Percentiles rank a stretch among this genome's conserved stretches.
Conservation (phyloP, 2,888 invertebrate genomes). For the Deilephila porcellus region DNA sequence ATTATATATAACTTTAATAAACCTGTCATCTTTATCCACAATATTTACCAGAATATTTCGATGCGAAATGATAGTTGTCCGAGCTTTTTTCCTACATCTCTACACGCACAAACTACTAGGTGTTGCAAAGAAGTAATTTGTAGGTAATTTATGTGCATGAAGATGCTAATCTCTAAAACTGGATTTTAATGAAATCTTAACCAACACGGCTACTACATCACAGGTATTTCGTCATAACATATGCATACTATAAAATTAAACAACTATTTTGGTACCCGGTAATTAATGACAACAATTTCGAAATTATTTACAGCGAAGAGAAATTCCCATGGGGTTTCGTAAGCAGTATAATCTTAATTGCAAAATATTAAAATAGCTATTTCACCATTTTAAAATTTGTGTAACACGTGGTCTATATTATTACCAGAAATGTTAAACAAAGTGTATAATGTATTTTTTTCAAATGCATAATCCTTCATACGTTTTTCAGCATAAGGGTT, state of each 20-base stretch:
- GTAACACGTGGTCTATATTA: too few species aligned
- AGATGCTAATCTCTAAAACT: slow-evolving; percentile 26
- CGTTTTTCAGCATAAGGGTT: too few species aligned
- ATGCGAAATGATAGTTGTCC: neutral
- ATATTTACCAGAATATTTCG: neutral
- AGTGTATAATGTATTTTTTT: too few species aligned
- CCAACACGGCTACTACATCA: slow-evolving; percentile 23
- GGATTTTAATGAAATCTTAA: slow-evolving; percentile 27
- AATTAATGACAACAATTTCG: slow-evolving; percentile 14
- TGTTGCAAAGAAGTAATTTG: slow-evolving; percentile 24
- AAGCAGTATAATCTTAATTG: neutral
- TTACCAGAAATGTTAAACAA: too few species aligned
- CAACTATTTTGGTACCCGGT: slow-evolving; percentile 13
- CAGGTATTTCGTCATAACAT: slow-evolving; percentile 25
- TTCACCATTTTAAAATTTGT: too few species aligned
- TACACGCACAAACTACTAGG: neutral
- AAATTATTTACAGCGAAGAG: slow-evolving; percentile 9
- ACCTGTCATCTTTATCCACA: neutral
- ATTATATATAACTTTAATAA: neutral
- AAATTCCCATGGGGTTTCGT: slow-evolving; percentile 16
- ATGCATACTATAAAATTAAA: slow-evolving; percentile 18
- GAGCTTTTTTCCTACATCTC: slow-evolving; percentile 7
- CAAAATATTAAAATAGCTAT: too few species aligned
- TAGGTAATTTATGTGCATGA: slow-evolving; percentile 23
- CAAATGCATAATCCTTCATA: too few species aligned